Conservation (phyloP, 2,113 vertebrate genomes). For the Nibea coibor region DNA sequence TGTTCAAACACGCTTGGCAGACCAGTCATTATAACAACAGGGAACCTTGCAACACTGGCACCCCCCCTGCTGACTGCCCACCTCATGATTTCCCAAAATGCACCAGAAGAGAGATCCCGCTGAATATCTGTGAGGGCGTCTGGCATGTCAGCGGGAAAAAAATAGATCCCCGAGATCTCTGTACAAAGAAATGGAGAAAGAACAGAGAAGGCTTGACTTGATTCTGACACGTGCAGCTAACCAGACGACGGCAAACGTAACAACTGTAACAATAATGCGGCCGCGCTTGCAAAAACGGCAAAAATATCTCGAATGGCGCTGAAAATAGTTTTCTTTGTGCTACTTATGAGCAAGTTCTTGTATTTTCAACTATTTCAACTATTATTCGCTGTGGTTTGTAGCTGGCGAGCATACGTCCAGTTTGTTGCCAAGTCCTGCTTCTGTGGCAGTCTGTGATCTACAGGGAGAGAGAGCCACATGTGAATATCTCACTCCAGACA, state of each 20-base stretch:
- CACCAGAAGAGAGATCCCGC: constrained; percentile 11
- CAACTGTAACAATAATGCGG: background rate
- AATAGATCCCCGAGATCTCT: background rate
- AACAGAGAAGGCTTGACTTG: background rate
- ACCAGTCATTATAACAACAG: constrained; percentile 59
- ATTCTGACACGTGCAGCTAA: constrained; percentile 7
- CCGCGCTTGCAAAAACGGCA: constrained; percentile 7
- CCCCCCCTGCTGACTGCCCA: constrained; percentile 30
- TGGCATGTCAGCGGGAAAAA: constrained; percentile 1
- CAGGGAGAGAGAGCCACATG: constrained; percentile 5
- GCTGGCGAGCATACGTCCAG: background rate
- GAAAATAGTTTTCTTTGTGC: background rate
- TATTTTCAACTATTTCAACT: constrained; percentile 24
- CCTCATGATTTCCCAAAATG: constrained; percentile 34
- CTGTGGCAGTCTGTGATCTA: background rate
- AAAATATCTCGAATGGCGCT: constrained; percentile 15
- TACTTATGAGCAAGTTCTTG: background rate
- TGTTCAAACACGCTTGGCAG: constrained; percentile 51
- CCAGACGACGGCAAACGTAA: background rate
- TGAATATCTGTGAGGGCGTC: constrained; percentile 32
- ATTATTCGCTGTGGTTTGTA: background rate
- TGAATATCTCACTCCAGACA: constrained; percentile 15
- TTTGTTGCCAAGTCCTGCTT: background rate
- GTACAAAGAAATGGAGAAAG: background rate
- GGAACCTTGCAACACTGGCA: constrained; percentile 32